Evolutionary conservation across 1,140 invertebrate species (phyloP).

Genomic region (Scaptodrosophila lebanonensis): DNA sequence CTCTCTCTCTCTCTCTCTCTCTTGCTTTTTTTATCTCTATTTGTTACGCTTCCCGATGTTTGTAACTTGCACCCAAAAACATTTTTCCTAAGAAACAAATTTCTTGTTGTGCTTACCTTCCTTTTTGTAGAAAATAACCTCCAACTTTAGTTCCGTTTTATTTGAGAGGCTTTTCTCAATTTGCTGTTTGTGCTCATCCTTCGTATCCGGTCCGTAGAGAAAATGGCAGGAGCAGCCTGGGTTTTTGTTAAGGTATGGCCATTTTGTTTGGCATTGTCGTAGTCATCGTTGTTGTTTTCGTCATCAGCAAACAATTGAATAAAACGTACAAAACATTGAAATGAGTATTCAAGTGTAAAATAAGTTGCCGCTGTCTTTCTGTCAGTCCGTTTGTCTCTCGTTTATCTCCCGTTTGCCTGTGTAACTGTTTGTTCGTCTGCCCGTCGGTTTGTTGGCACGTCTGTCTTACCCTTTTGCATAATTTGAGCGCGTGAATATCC

Average conservation of each 20-base stretch:
- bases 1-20: not conserved
- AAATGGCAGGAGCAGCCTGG: slow-evolving; percentile 94
- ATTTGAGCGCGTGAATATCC: slow-evolving; percentile 95
- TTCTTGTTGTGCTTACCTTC: slow-evolving; percentile 82
- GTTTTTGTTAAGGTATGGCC: slow-evolving; percentile 9
- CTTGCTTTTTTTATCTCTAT: too few species aligned
- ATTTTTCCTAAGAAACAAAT: slow-evolving; percentile 43
- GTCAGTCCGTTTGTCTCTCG: too few species aligned
- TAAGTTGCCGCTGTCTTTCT: slow-evolving; percentile 30
- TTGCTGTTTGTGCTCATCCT: slow-evolving; percentile 90
- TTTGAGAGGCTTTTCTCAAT: slow-evolving; percentile 93
- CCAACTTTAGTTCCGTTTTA: slow-evolving; percentile 94
- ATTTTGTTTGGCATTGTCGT: slow-evolving; percentile 7
- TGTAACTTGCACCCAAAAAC: slow-evolving; percentile 17
- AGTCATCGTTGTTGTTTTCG: slow-evolving; percentile 1
- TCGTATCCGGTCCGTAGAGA: slow-evolving; percentile 93
- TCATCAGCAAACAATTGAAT: slow-evolving; percentile 56
- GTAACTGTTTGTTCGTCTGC: not conserved
- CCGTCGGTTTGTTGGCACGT: slow-evolving; percentile 1
- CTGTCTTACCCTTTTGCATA: slow-evolving; percentile 89
- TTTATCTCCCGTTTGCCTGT: not conserved
- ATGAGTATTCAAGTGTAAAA: slow-evolving; percentile 72
- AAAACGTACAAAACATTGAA: slow-evolving; percentile 67
- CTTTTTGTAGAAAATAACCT: slow-evolving; percentile 96
- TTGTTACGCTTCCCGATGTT: not conserved